These are phyloP conservation scores for Bergia puertoricense DNA, from an alignment of 92 coral and sea anemone species.

Conservation along the genomic window DNA sequence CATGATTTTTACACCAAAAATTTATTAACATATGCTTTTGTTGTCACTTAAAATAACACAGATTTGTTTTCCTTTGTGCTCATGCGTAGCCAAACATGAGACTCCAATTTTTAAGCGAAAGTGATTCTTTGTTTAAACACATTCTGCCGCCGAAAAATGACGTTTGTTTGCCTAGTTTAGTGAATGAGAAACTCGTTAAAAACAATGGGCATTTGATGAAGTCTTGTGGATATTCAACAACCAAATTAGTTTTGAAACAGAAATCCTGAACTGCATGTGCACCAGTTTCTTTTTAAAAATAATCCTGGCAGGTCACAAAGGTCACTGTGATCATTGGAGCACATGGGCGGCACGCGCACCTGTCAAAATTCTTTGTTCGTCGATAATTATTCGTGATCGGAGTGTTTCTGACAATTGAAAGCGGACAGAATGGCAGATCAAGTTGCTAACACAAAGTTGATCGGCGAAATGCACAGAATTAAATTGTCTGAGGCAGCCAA, in stretches of 20 bases:
- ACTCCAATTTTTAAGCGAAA: neutral
- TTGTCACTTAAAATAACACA: neutral
- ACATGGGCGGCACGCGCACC: slow-evolving; percentile 17
- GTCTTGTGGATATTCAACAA: neutral
- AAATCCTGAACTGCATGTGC: neutral
- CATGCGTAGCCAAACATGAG: neutral
- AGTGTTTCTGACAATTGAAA: neutral
- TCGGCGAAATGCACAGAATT: slow-evolving; percentile 35
- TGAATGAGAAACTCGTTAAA: neutral
- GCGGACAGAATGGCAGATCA: neutral
- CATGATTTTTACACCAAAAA: too few species aligned
- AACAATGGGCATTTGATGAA: neutral
- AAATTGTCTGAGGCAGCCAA: slow-evolving; percentile 57
- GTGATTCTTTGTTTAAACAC: neutral
- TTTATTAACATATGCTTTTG: neutral
- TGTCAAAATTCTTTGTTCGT: slow-evolving; percentile 4
- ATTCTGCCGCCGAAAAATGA: neutral
- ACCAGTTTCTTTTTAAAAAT: neutral
- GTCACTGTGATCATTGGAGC: neutral
- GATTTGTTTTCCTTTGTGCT: neutral
- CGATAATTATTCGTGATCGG: neutral
- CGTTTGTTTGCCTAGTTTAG: neutral
- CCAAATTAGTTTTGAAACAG: neutral
- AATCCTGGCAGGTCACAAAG: neutral
- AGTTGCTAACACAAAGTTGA: neutral